Evolutionary conservation across 2,888 invertebrate species (phyloP), one percentile per base, ranked within the genome.

Genomic region (Crepidodera aurea): DNA sequence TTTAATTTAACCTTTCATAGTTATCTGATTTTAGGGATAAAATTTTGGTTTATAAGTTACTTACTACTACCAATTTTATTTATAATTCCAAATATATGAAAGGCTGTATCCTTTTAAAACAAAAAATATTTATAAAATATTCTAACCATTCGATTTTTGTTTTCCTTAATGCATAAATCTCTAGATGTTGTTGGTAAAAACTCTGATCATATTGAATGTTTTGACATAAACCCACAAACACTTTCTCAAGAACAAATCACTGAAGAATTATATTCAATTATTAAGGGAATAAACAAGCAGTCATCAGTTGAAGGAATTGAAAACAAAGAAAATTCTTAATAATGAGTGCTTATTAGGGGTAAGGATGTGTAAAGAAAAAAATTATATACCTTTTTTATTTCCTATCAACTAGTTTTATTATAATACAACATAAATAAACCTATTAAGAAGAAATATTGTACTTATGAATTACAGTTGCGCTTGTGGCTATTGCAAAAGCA

Each of bases 401-500:
- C 6, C 3, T 22, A 22, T 22, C 3, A 22, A 22, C 22, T 22
- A 22, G 6, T 22, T 22, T 22, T 22, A 22, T 22, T 22, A 4
- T 22, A 4, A 22, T 22, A 22, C 6, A 4, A 22, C 2, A 22
- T 22, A 22, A 4, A 6, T 22, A 22, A 8, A 29, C 40, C 25
- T 42, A 59, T 12, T 59, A 59, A 5, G 29, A 13, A 18, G 59
- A 37, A 25, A 54, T 42, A 29, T 37, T 60, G 50, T 67, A 66
- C 32, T 69, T 71, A 64, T 71, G 70, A 34, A 72, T 51, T 32
- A 72, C 60, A 57, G 67, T 70, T 19, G 62, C 58, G 61, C 69
- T 62, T 22, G 65, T 67, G 10, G 64, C 69, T 12, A 68, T 40
- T 7, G 63, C 54, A 59, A 72, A 72, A 29, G 68, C 65, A 10